Percentiles rank a stretch among this genome's conserved stretches.
These are phyloP conservation scores for Macrosoma leucophasiata DNA, from an alignment of 2,888 invertebrate genomes.

Conservation along the genomic window DNA sequence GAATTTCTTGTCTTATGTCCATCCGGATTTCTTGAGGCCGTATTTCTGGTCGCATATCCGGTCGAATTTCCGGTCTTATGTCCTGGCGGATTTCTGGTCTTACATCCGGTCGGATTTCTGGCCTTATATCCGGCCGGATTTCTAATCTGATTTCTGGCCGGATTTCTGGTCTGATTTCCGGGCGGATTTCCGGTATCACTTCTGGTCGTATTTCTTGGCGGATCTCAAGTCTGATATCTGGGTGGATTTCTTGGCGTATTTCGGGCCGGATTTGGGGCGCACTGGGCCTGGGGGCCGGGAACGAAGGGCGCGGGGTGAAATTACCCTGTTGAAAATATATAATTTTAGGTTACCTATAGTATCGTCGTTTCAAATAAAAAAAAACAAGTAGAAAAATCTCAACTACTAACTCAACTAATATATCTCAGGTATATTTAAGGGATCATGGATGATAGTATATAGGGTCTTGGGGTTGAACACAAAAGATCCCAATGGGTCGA, in stretches of 20 bases:
- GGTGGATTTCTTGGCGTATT: constrained; percentile 22
- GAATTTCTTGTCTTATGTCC: constrained; percentile 6
- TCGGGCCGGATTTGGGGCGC: constrained; percentile 32
- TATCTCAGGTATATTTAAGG: too few species aligned
- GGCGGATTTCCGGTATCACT: constrained; percentile 22
- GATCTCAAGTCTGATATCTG: constrained; percentile 24
- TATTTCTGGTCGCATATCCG: constrained; percentile 19
- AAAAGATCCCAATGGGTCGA: too few species aligned
- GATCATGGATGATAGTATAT: too few species aligned
- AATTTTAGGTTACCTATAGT: not conserved
- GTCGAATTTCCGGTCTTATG: constrained; percentile 17
- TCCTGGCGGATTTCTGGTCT: constrained; percentile 23
- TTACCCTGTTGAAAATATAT: constrained; percentile 44
- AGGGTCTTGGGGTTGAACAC: too few species aligned
- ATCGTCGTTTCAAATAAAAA: not conserved
- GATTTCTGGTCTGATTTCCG: constrained; percentile 26
- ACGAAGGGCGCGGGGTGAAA: constrained; percentile 45
- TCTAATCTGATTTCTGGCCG: constrained; percentile 26
- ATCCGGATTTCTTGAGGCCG: constrained; percentile 20
- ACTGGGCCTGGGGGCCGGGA: constrained; percentile 37
- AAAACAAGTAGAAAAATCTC: not conserved
- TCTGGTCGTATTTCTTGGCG: constrained; percentile 19
- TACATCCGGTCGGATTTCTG: constrained; percentile 19
- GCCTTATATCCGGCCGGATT: constrained; percentile 19
- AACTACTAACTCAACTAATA: constrained; percentile 19